Percentiles rank a stretch among this genome's conserved stretches.
phyloP scores from a whole-genome alignment of 2,797 vertebrate genomes.

The Myotis findleyi region DNA sequence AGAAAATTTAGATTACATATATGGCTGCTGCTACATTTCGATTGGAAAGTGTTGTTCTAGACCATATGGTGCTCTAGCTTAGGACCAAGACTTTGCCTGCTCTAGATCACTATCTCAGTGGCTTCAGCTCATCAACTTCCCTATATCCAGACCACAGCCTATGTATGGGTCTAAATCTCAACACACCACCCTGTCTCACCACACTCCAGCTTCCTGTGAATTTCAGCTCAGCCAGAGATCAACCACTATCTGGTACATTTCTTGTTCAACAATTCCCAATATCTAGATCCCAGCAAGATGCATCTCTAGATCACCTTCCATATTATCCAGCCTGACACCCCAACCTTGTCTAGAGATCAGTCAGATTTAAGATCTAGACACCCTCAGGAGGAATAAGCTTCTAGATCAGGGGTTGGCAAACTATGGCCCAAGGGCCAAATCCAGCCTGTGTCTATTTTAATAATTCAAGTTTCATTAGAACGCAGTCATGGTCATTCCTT shows the following conservation, averaged over 20 bases:
- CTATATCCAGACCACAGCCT: constrained; percentile 63
- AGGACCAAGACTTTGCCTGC: background rate
- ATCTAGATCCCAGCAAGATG: constrained; percentile 2
- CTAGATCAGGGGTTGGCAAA: constrained; percentile 54
- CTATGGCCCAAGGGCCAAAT: background rate
- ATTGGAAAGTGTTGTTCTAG: constrained; percentile 46
- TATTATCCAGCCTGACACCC: background rate
- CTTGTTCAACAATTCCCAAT: constrained; percentile 22
- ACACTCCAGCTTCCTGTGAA: constrained; percentile 43
- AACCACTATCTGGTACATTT: background rate
- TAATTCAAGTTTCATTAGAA: constrained; percentile 31
- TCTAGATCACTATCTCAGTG: constrained; percentile 59
- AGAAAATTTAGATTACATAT: constrained; percentile 17
- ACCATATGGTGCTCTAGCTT: constrained; percentile 25
- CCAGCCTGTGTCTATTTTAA: constrained; percentile 44
- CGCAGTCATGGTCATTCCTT: constrained; percentile 46
- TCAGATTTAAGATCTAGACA: constrained; percentile 53
- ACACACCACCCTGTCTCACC: background rate
- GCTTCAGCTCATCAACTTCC: constrained; percentile 66
- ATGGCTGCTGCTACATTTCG: constrained; percentile 45
- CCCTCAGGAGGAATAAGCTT: constrained; percentile 24
- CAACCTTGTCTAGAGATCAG: constrained; percentile 28
- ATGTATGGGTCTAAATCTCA: constrained; percentile 61
- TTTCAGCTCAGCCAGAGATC: constrained; percentile 18
- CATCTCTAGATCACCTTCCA: background rate